These are phyloP conservation scores for Caligus rogercresseyi DNA, from an alignment of 1,140 invertebrate species.

Conservation along the genomic window DNA sequence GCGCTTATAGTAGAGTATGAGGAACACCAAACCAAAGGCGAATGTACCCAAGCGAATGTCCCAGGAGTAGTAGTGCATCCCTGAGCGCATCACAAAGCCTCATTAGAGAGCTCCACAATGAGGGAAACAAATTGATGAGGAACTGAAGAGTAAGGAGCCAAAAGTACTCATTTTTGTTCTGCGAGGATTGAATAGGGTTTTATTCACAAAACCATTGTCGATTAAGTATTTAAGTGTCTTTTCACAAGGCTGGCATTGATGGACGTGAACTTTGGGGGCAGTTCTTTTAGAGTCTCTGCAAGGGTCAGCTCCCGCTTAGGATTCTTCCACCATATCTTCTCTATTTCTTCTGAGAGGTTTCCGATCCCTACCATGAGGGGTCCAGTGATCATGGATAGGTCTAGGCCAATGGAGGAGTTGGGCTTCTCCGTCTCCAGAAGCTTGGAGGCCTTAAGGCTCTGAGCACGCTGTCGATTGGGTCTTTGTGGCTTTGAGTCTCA, in stretches of 20 bases:
- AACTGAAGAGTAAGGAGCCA: background rate
- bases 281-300: background rate
- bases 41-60: background rate
- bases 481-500: background rate
- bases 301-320: background rate
- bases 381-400: background rate
- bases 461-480: background rate
- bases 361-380: background rate
- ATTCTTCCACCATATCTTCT: background rate
- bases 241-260: background rate
- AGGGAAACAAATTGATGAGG: background rate
- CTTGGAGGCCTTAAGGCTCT: background rate
- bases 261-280: background rate
- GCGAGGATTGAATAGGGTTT: background rate
- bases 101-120: background rate
- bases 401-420: background rate
- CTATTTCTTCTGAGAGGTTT: background rate
- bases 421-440: background rate
- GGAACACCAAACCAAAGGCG: background rate
- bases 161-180: background rate
- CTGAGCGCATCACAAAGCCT: background rate
- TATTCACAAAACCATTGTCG: background rate
- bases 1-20: background rate
- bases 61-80: slow-evolving; percentile 2
- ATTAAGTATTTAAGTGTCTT: background rate